Evolutionary conservation across 2,797 vertebrate genomes (phyloP).

Genomic region (Dendrocincla tyrannina): DNA sequence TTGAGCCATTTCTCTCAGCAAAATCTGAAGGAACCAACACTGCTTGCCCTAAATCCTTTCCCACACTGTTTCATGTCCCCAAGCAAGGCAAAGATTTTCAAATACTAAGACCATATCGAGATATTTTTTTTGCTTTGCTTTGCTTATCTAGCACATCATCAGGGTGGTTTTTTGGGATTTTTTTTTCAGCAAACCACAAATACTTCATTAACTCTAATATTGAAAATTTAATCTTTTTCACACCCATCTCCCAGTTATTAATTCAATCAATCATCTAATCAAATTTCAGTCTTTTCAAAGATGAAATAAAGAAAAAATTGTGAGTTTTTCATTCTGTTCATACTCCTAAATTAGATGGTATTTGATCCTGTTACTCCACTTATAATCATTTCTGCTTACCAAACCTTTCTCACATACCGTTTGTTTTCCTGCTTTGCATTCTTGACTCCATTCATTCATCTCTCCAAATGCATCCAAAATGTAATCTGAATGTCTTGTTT

Average conservation of each 20-base stretch:
- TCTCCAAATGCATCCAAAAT: slow-evolving; percentile 2
- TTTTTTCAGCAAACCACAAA: background rate
- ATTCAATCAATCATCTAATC: slow-evolving; percentile 32
- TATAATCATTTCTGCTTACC: background rate
- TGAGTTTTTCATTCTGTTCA: slow-evolving; percentile 11
- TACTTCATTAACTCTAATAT: slow-evolving; percentile 34
- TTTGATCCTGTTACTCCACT: slow-evolving; percentile 33
- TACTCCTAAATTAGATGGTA: slow-evolving; percentile 32
- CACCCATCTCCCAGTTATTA: background rate
- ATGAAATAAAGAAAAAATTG: slow-evolving; percentile 4
- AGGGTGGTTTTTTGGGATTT: background rate
- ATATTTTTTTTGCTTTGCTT: slow-evolving; percentile 55
- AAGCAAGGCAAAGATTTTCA: background rate
- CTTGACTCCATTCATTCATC: background rate
- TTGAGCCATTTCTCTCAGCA: background rate
- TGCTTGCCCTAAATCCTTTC: background rate
- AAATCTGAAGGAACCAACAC: background rate
- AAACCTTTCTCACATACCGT: slow-evolving; percentile 62
- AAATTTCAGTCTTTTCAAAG: slow-evolving; percentile 43
- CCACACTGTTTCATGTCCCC: background rate
- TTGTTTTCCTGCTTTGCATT: background rate
- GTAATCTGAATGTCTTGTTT: slow-evolving; percentile 16
- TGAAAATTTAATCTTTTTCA: slow-evolving; percentile 36
- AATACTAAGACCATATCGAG: background rate
- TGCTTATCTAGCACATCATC: slow-evolving; percentile 65